Conservation (phyloP, 2,113 vertebrate species). For the Psephotus haematonotus region DNA sequence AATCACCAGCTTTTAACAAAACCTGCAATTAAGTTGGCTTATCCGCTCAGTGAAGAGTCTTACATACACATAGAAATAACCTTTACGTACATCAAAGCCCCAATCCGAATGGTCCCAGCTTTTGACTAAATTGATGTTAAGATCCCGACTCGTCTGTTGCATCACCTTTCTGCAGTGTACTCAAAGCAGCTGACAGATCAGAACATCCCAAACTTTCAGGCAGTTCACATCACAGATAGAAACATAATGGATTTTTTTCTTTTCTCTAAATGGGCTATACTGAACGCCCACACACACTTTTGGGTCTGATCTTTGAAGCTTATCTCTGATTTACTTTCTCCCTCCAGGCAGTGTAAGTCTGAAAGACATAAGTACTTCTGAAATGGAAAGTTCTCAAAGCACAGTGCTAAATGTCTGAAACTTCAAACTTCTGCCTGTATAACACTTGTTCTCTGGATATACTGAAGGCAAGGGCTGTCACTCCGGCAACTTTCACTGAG, state of each 20-base stretch:
- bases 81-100: slow-evolving; percentile 40
- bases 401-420: slow-evolving; percentile 46
- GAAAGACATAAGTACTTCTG: slow-evolving; percentile 66
- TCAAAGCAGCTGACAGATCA: slow-evolving; percentile 58
- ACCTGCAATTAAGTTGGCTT: slow-evolving; percentile 47
- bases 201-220: slow-evolving; percentile 65
- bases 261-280: slow-evolving; percentile 58
- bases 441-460: slow-evolving; percentile 48
- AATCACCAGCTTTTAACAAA: slow-evolving; percentile 54
- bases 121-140: slow-evolving; percentile 58
- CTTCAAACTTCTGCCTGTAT: slow-evolving; percentile 52
- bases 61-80: slow-evolving; percentile 45
- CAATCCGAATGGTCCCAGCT: slow-evolving; percentile 19
- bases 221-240: slow-evolving; percentile 63
- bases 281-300: slow-evolving; percentile 64
- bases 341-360: slow-evolving; percentile 63
- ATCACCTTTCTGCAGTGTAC: slow-evolving; percentile 51
- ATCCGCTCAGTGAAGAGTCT: slow-evolving; percentile 4
- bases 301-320: slow-evolving; percentile 69
- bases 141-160: slow-evolving; percentile 43
- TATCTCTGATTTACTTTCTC: slow-evolving; percentile 68
- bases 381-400: slow-evolving; percentile 68
- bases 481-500: slow-evolving; percentile 11
- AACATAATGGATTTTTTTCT: slow-evolving; percentile 65
- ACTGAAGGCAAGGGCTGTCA: slow-evolving; percentile 47